Conservation (phyloP, 2,888 invertebrate genomes). For the Tribolium freemani region DNA sequence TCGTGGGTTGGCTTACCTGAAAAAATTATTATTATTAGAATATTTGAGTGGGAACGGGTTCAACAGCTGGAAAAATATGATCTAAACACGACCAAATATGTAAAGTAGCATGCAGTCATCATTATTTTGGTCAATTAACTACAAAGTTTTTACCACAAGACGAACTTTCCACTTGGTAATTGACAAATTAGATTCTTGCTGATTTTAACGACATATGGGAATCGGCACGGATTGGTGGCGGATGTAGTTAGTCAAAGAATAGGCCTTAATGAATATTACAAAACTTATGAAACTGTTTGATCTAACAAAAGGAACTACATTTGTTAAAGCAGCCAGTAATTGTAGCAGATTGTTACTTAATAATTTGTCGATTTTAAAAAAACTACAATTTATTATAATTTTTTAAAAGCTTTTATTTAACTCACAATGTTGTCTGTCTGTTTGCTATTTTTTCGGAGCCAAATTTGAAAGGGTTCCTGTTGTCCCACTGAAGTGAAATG, state of each 20-base stretch:
- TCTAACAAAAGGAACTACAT: neutral
- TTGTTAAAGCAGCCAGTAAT: neutral
- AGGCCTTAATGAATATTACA: neutral
- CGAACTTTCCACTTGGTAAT: neutral
- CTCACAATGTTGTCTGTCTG: no score
- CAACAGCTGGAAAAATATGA: neutral
- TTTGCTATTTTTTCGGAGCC: no score
- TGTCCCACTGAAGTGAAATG: no score
- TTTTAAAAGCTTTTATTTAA: no score
- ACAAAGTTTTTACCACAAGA: no score
- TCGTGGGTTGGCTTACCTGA: conserved; percentile 23
- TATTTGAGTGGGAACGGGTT: neutral
- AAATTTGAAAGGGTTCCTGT: no score
- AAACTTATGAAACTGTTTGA: neutral
- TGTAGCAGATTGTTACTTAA: no score
- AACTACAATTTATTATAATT: no score
- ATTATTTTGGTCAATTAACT: no score
- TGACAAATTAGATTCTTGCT: neutral
- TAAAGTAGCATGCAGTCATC: neutral
- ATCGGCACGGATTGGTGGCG: no score
- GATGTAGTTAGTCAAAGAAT: no score
- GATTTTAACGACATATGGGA: neutral
- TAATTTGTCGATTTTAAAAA: no score
- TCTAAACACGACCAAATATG: neutral
- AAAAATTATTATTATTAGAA: conserved; percentile 1